Base-by-base conservation (phyloP, 2,113 vertebrate genomes). In the Cyanoliseus patagonus region DNA sequence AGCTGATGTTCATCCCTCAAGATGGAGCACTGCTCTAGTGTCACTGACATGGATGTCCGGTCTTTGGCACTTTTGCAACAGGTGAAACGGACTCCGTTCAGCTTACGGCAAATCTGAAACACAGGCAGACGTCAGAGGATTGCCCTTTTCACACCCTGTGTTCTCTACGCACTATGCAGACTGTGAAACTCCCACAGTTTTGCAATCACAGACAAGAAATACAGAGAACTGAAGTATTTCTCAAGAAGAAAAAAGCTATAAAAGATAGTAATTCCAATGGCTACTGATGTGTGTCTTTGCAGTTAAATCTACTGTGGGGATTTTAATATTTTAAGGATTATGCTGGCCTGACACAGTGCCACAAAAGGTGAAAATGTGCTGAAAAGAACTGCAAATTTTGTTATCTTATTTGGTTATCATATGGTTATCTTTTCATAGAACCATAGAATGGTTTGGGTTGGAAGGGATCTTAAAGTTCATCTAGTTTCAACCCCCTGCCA, bases 31-130 rank as follows among this genome's bases (percentile, higher is more conserved):
- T 99, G 99, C 94, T 99, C 99, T 74, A 99, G 98, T 0, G 99
- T 99, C 95, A 99, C 99, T 2, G 99, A 99, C 99, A 99, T 99
- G 23, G 99, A 99, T 0, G 99, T 99, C 96, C 99, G 98, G 98
- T 99, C 99, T 98, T 99, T 99, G 99, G 99, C 99, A 98, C 99
- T 99, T 99, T 99, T 99, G 98, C 99, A 99, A 92, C 99, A 99
- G 96, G 99, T 99, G 96, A 99, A 99, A 84, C 99, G 99, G 91
- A 99, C 98, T 30, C 99, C 99, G 16, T 99, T 99, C 94, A 99
- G 97, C 90, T 99, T 99, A 37, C 99, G 98, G 96, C 99, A 99
- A 86, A 99, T 99, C 99, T 99, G 95, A 75, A 88, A 93, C 39
- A 86, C 17, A 83, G 39, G 81, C 16, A 59, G 2, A 27, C 0